phyloP scores from a whole-genome alignment of 2,113 vertebrate genomes.

The Paradisaea rubra region DNA sequence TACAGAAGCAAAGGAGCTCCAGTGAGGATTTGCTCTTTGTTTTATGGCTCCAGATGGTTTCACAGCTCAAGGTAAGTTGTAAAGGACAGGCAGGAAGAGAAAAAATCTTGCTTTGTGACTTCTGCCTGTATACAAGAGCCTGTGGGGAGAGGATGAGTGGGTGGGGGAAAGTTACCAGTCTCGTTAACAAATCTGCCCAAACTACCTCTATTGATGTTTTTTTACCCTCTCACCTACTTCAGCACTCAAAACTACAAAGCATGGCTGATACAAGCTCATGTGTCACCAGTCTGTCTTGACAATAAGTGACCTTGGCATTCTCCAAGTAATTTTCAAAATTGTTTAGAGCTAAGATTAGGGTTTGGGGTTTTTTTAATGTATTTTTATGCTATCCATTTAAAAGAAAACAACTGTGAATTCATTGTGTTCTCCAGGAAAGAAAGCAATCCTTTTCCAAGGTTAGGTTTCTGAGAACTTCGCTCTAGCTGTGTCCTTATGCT shows the following conservation, averaged over 20 bases:
- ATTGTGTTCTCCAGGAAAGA: not conserved
- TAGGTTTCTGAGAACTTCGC: not conserved
- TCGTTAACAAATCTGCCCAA: conserved; percentile 5
- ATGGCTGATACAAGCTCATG: not conserved
- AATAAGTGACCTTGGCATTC: not conserved
- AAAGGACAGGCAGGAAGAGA: not conserved
- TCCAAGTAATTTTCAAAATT: not conserved
- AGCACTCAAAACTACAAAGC: not conserved
- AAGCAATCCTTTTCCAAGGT: not conserved
- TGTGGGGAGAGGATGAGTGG: not conserved
- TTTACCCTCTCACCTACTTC: not conserved
- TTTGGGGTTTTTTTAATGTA: not conserved
- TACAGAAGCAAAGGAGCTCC: not conserved
- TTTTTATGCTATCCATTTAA: not conserved
- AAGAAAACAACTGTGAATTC: not conserved
- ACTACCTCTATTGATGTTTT: not conserved
- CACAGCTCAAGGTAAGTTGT: not conserved
- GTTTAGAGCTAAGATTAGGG: not conserved
- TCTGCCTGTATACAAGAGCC: not conserved
- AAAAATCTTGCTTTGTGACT: not conserved
- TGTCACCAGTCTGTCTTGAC: not conserved
- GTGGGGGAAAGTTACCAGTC: not conserved
- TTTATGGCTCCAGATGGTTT: not conserved
- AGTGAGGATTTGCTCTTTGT: not conserved
- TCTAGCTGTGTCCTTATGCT: not conserved